Evolutionary conservation across 2,113 vertebrate genomes (phyloP).

Genomic region (Ammodytes dubius): DNA sequence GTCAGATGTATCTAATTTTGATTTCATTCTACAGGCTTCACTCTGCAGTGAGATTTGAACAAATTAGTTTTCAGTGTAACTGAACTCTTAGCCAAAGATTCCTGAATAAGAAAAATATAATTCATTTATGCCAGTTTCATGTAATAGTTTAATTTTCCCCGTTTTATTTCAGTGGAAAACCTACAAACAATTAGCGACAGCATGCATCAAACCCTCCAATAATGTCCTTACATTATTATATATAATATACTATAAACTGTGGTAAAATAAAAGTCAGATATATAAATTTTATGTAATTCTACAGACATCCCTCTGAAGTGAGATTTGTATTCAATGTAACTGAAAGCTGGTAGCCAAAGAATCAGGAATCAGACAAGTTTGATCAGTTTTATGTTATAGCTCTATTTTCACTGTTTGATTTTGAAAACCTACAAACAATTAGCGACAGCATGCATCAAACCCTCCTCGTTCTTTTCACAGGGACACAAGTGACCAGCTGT

Average conservation of each 20-base stretch:
- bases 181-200: not conserved
- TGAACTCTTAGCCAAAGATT: no score
- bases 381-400: not conserved
- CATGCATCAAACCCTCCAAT: not conserved
- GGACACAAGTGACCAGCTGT: constrained; percentile 52
- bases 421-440: not conserved
- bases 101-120: not conserved
- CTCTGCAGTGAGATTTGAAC: not conserved
- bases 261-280: not conserved
- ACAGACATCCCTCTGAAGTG: not conserved
- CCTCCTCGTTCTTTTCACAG: constrained; percentile 16
- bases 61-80: not conserved
- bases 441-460: not conserved
- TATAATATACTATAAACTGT: not conserved
- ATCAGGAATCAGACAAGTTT: not conserved
- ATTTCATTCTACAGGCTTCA: not conserved
- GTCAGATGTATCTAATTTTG: not conserved
- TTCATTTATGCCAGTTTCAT: not conserved
- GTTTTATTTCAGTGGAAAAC: not conserved
- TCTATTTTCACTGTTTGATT: not conserved
- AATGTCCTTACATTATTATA: not conserved
- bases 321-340: not conserved
- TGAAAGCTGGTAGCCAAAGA: no score
- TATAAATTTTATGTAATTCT: not conserved
- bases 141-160: no score